Percentiles rank a stretch among this genome's conserved stretches.
Evolutionary conservation across 2,888 invertebrate genomes (phyloP).

Genomic region (Trisateles emortualis): DNA sequence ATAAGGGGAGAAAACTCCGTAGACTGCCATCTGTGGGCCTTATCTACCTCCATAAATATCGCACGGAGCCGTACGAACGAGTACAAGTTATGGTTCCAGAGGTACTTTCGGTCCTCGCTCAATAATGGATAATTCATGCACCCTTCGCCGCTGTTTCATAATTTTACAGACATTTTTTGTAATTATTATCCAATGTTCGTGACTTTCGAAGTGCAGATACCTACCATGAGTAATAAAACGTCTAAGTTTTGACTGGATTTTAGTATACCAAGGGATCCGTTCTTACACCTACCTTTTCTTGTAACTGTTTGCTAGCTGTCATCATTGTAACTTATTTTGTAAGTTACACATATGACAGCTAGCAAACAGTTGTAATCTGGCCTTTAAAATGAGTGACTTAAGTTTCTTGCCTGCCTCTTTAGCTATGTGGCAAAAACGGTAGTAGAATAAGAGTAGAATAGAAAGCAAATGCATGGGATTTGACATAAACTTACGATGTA

Average conservation of each 20-base stretch:
- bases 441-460: no score
- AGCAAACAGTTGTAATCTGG: no score
- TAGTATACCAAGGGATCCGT: slow-evolving; percentile 1
- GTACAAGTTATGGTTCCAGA: slow-evolving; percentile 79
- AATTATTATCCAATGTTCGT: slow-evolving; percentile 73
- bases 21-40: slow-evolving; percentile 83
- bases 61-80: slow-evolving; percentile 75
- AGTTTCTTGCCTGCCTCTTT: no score
- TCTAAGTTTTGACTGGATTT: slow-evolving; percentile 24
- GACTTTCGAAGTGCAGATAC: slow-evolving; percentile 48
- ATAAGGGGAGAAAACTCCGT: slow-evolving; percentile 84
- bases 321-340: no score
- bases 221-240: slow-evolving; percentile 37
- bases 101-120: slow-evolving; percentile 72
- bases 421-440: no score
- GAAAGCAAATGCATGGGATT: no score
- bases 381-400: no score
- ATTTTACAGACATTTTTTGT: slow-evolving; percentile 75
- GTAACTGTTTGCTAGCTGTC: background rate
- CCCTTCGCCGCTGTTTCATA: slow-evolving; percentile 73
- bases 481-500: no score
- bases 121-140: slow-evolving; percentile 86
- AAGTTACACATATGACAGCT: no score
- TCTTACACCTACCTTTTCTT: background rate
- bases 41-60: slow-evolving; percentile 83